Evolutionary conservation across 1,140 invertebrate genomes (phyloP).

Genomic region (Latrodectus geometricus): DNA sequence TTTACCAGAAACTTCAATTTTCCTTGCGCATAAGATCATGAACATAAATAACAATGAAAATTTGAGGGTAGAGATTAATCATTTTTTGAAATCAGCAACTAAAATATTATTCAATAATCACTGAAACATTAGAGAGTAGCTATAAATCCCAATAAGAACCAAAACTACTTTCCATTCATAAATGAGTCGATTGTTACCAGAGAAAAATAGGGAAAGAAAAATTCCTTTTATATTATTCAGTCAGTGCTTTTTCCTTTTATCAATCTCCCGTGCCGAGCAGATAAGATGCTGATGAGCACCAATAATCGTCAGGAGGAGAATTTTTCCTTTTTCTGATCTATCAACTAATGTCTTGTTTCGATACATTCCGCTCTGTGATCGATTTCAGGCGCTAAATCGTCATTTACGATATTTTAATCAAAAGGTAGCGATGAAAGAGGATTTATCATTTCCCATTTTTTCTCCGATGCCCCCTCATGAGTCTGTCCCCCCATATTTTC

Average conservation of each 20-base stretch:
- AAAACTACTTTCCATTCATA: not conserved
- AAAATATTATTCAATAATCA: too few relatives aligned
- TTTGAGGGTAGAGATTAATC: too few relatives aligned
- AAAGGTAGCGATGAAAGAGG: slow-evolving; percentile 38
- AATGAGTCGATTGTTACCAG: not conserved
- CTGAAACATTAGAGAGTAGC: too few relatives aligned
- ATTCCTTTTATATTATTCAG: not conserved
- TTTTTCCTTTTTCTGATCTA: slow-evolving; percentile 38
- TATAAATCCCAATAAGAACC: too few relatives aligned
- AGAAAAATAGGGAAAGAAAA: not conserved
- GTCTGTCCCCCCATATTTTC: not conserved
- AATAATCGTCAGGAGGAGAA: slow-evolving; percentile 36
- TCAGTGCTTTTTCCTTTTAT: not conserved
- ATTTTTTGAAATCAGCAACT: too few relatives aligned
- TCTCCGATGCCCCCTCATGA: not conserved
- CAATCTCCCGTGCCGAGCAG: not conserved
- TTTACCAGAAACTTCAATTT: too few relatives aligned
- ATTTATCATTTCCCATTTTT: slow-evolving; percentile 33
- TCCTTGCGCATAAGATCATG: too few relatives aligned
- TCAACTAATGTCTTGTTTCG: slow-evolving; percentile 54
- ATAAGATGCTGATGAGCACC: slow-evolving; percentile 46
- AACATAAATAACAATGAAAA: too few relatives aligned
- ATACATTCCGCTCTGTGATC: not conserved
- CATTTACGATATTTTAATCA: slow-evolving; percentile 56
- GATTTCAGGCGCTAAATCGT: slow-evolving; percentile 27